Conservation (phyloP, 1,140 invertebrate species). For the Coenobita brevimanus region DNA sequence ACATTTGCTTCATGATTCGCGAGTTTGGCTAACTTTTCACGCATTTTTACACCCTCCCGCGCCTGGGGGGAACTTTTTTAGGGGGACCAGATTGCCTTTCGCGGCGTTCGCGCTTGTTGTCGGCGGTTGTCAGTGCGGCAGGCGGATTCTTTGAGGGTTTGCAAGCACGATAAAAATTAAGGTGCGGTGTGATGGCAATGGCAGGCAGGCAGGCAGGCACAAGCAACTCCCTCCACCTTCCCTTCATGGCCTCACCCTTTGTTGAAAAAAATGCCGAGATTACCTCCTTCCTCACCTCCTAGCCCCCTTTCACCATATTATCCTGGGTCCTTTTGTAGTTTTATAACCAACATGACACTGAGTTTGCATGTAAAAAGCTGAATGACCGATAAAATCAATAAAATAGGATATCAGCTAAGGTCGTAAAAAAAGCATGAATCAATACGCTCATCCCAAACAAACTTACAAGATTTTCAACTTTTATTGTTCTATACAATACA, state of each 20-base stretch:
- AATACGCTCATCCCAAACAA: neutral
- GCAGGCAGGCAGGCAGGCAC: conserved; percentile 53
- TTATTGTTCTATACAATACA: conserved; percentile 8
- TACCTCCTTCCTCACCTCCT: neutral
- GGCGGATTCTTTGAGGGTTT: neutral
- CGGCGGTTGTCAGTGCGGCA: neutral
- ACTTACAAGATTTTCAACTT: neutral
- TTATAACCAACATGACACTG: neutral
- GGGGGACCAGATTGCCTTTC: neutral
- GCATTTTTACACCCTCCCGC: conserved; percentile 34
- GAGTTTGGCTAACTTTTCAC: conserved; percentile 27
- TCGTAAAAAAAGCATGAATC: too few species aligned
- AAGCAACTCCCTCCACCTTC: conserved; percentile 21
- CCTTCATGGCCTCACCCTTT: neutral
- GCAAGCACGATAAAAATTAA: conserved; percentile 22
- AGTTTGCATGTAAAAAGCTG: neutral
- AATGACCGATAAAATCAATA: neutral
- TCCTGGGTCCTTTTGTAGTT: too few species aligned
- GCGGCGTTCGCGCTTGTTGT: neutral
- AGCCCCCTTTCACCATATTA: neutral
- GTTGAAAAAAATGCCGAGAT: conserved; percentile 12
- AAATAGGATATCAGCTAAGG: too few species aligned
- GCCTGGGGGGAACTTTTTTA: neutral
- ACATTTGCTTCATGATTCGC: conserved; percentile 52
- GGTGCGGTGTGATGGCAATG: conserved; percentile 25